These are phyloP conservation scores for Clinocottus analis DNA, from an alignment of 2,113 vertebrate species.

Conservation along the genomic window DNA sequence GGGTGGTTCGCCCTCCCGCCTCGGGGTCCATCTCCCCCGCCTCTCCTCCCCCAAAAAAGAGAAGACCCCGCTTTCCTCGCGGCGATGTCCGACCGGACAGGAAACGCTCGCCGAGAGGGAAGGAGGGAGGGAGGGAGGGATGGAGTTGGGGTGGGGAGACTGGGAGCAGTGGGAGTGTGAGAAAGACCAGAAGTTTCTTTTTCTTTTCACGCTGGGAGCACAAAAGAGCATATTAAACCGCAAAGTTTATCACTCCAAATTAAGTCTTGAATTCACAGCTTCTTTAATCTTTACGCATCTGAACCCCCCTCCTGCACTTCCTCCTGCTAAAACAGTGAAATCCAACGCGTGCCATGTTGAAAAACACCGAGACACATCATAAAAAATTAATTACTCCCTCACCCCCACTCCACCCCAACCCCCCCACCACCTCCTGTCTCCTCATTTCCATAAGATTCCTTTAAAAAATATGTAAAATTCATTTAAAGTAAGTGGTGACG, in stretches of 20 bases:
- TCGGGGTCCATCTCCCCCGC: constrained; percentile 34
- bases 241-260: constrained; percentile 99
- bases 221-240: constrained; percentile 98
- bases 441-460: constrained; percentile 99
- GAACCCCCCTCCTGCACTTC: constrained; percentile 85
- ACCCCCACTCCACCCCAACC: too few species aligned
- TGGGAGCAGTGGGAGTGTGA: constrained; percentile 41
- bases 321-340: constrained; percentile 89
- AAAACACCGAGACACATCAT: constrained; percentile 99
- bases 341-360: constrained; percentile 89
- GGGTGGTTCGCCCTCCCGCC: constrained; percentile 61
- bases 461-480: constrained; percentile 98
- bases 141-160: constrained; percentile 47
- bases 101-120: constrained; percentile 70
- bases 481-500: constrained; percentile 99
- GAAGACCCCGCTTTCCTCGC: constrained; percentile 40
- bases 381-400: constrained; percentile 98
- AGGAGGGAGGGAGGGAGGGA: too few species aligned
- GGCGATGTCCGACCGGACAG: constrained; percentile 54
- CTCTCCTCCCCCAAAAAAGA: constrained; percentile 27
- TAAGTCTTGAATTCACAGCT: constrained; percentile 94
- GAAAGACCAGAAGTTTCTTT: constrained; percentile 59
- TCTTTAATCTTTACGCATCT: constrained; percentile 99
- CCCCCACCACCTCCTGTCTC: constrained; percentile 63
- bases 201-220: constrained; percentile 90